Percentiles rank a stretch among this genome's conserved stretches.
These are phyloP conservation scores for Helicoverpa zea DNA, from an alignment of 1,140 invertebrate genomes.

Conservation along the genomic window DNA sequence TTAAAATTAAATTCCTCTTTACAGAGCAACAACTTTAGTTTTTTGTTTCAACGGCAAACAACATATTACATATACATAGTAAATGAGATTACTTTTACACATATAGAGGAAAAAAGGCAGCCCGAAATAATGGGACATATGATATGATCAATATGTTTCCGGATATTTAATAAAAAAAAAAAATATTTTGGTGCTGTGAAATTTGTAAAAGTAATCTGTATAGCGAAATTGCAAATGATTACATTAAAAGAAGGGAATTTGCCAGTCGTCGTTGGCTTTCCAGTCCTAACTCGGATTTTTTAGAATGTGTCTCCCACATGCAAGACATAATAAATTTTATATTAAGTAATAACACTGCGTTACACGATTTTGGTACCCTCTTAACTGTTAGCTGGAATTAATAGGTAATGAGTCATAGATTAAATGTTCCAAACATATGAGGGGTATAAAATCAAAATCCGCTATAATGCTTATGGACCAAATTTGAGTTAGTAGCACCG, in stretches of 20 bases:
- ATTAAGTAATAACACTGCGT: too few species aligned
- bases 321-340: constrained; percentile 49
- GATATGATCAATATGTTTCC: constrained; percentile 52
- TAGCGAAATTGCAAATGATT: constrained; percentile 15
- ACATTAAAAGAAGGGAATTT: constrained; percentile 53
- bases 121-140: constrained; percentile 43
- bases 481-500: too few species aligned
- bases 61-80: not conserved
- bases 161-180: too few species aligned
- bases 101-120: constrained; percentile 43
- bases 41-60: too few species aligned
- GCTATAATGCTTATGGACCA: too few species aligned
- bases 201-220: constrained; percentile 51
- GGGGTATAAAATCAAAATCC: too few species aligned
- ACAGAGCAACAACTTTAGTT: too few species aligned
- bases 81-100: constrained; percentile 4
- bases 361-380: too few species aligned
- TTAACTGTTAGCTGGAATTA: too few species aligned
- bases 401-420: too few species aligned
- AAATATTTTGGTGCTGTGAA: constrained; percentile 53
- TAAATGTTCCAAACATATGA: too few species aligned
- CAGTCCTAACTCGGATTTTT: constrained; percentile 47
- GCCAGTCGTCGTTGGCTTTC: constrained; percentile 52
- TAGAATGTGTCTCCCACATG: constrained; percentile 48
- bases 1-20: too few species aligned